Conservation (phyloP, 2,113 vertebrate species). For the Coptodon rendalli region DNA sequence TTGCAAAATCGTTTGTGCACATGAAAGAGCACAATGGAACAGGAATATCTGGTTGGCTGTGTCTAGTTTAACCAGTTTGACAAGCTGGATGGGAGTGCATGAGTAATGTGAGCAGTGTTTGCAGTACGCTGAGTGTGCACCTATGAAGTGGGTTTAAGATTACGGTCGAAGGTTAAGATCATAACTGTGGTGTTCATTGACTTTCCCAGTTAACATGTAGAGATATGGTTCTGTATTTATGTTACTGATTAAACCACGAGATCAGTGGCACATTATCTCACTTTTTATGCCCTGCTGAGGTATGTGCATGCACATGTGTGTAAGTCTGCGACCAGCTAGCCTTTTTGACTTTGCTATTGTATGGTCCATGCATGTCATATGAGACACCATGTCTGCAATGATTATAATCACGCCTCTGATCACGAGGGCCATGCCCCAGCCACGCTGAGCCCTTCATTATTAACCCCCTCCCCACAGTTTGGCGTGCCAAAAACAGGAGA, state of each 20-base stretch:
- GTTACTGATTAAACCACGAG: slow-evolving; percentile 4
- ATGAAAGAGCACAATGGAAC: not conserved
- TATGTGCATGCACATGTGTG: not conserved
- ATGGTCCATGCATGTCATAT: slow-evolving; percentile 39
- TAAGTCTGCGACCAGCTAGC: not conserved
- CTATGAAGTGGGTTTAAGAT: not conserved
- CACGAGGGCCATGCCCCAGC: slow-evolving; percentile 40
- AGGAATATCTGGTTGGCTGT: not conserved
- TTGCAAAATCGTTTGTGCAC: not conserved
- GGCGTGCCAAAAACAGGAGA: not conserved
- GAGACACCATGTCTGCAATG: slow-evolving; percentile 32
- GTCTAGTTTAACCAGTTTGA: slow-evolving; percentile 37
- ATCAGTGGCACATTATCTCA: not conserved
- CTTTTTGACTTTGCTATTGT: not conserved
- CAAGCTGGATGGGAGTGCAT: not conserved
- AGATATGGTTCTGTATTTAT: not conserved
- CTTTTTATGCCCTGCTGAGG: not conserved
- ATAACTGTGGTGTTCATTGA: not conserved
- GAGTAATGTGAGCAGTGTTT: not conserved
- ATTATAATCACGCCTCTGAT: slow-evolving; percentile 48
- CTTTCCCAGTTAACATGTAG: not conserved
- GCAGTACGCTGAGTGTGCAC: not conserved
- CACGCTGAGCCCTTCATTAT: slow-evolving; percentile 12
- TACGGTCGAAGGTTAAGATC: not conserved
- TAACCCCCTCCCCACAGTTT: slow-evolving; percentile 8